Conservation (phyloP, 2,113 vertebrate genomes). For the Oreocharis arfaki region DNA sequence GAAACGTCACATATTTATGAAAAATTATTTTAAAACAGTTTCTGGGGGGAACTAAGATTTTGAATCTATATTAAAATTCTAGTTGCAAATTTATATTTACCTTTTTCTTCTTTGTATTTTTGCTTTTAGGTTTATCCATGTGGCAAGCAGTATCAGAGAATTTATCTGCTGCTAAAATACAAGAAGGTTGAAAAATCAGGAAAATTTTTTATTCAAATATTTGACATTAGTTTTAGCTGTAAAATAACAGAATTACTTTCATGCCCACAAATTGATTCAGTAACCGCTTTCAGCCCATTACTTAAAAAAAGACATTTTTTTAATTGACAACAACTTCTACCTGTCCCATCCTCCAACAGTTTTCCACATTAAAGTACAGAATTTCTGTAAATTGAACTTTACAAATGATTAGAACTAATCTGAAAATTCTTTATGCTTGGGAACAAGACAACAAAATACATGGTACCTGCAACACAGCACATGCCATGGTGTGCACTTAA, state of each 20-base stretch:
- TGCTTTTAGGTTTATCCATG: not conserved
- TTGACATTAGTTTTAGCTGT: not conserved
- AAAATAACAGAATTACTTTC: not conserved
- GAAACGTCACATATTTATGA: not conserved
- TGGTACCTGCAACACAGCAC: not conserved
- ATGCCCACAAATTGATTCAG: not conserved
- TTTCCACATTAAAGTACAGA: not conserved
- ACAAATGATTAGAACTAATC: not conserved
- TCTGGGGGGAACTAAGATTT: not conserved
- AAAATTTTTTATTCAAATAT: not conserved
- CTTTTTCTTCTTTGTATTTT: constrained; percentile 16
- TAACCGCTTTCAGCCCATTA: not conserved
- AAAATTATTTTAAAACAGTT: not conserved
- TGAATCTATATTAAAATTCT: not conserved
- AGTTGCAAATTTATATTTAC: not conserved
- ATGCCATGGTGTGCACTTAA: not conserved
- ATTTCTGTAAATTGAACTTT: not conserved
- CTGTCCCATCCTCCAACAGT: not conserved
- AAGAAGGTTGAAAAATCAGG: not conserved
- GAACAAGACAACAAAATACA: not conserved
- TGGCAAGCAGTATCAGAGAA: not conserved
- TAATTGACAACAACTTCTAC: not conserved
- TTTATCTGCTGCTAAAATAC: not conserved
- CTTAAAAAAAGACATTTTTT: not conserved
- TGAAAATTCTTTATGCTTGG: not conserved